Evolutionary conservation across 2,888 invertebrate genomes (phyloP).

Genomic region (Nebria salina): DNA sequence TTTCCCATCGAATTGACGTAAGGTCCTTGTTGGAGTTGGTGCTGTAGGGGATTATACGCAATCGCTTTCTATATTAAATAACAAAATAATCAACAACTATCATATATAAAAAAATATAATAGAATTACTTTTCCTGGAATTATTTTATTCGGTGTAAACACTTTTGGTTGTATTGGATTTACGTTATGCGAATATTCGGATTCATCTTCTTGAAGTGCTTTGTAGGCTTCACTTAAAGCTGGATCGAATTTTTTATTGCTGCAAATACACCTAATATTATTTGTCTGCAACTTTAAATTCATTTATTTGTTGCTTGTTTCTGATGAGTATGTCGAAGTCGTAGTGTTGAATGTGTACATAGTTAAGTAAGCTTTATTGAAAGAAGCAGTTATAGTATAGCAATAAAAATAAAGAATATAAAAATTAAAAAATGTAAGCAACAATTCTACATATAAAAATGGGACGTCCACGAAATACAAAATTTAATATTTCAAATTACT

Average conservation of each 20-base stretch:
- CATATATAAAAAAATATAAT: too few species aligned
- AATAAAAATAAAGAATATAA: background rate
- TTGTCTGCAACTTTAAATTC: background rate
- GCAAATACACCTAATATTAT: constrained; percentile 15
- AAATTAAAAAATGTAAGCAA: background rate
- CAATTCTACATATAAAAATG: background rate
- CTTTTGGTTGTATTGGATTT: constrained; percentile 77
- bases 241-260: constrained; percentile 76
- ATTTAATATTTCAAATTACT: background rate
- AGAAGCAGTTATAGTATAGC: background rate
- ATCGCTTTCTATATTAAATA: constrained; percentile 19
- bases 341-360: constrained; percentile 10
- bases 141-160: constrained; percentile 73
- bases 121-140: constrained; percentile 67
- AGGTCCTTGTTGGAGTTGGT: constrained; percentile 53
- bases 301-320: background rate
- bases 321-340: background rate
- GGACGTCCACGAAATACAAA: background rate
- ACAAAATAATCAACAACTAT: too few species aligned
- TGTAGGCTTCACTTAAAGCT: constrained; percentile 87
- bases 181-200: constrained; percentile 76
- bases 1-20: constrained; percentile 71
- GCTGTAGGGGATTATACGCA: constrained; percentile 53
- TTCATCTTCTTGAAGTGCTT: constrained; percentile 83
- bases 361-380: background rate